These are phyloP conservation scores for Aculops lycopersici DNA, from an alignment of 1,140 invertebrate genomes.

Conservation along the genomic window DNA sequence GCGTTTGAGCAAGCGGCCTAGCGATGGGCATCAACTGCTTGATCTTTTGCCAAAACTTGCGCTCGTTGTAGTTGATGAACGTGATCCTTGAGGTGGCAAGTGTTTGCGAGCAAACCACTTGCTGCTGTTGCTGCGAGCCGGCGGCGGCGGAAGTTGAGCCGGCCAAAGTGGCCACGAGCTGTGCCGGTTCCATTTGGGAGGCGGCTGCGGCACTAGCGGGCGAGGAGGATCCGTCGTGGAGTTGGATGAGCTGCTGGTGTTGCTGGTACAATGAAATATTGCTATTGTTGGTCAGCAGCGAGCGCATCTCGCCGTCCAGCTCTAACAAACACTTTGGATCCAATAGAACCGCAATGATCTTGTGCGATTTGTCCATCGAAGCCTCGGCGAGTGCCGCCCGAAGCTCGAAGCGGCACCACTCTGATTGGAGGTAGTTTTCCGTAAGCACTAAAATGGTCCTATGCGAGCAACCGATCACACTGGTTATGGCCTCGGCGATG, in stretches of 20 bases:
- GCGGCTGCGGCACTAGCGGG: background rate
- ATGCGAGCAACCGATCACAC: conserved; percentile 56
- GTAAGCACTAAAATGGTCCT: conserved; percentile 61
- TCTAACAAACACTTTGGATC: background rate
- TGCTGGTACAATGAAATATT: background rate
- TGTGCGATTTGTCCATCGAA: background rate
- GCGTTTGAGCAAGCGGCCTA: too few relatives aligned
- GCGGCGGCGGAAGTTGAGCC: background rate
- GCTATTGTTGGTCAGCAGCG: background rate
- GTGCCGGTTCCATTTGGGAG: background rate
- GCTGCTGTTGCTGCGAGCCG: background rate
- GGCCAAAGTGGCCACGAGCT: background rate
- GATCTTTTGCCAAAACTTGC: background rate
- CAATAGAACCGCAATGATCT: background rate
- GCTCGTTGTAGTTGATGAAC: background rate
- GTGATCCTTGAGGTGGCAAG: background rate
- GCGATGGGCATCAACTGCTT: background rate
- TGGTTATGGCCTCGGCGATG: conserved; percentile 27
- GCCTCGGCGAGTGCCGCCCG: conserved; percentile 28
- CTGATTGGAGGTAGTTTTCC: conserved; percentile 63
- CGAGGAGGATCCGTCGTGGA: background rate
- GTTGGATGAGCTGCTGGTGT: background rate
- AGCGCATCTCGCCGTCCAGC: background rate
- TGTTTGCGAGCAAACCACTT: background rate
- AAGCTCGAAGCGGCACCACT: conserved; percentile 74